Evolutionary conservation across 2,797 vertebrate genomes (phyloP).

Genomic region (Naso thynnoides): DNA sequence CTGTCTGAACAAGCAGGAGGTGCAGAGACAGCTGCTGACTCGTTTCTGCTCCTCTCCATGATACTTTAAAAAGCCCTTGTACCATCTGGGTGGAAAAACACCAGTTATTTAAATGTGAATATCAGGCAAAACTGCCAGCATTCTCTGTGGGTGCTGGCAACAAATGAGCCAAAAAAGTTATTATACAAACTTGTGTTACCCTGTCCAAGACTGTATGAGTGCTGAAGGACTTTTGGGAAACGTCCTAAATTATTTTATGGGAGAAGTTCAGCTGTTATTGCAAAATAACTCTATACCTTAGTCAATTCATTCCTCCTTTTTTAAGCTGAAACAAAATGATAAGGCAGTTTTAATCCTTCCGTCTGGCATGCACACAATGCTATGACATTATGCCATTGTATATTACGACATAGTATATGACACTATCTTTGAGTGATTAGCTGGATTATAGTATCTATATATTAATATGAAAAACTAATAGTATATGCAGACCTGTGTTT

Average conservation of each 20-base stretch:
- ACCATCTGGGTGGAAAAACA: conserved; percentile 54
- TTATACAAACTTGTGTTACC: neutral
- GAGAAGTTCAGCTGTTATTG: neutral
- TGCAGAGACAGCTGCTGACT: conserved; percentile 58
- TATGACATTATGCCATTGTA: neutral
- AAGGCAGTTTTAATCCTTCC: neutral
- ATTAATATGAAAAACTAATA: too few relatives aligned
- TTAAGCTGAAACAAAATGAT: neutral
- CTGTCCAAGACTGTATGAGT: neutral
- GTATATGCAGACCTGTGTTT: too few relatives aligned
- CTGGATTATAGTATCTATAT: neutral
- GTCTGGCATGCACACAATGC: neutral
- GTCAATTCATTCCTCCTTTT: neutral
- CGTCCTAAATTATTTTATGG: neutral
- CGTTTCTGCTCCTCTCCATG: conserved; percentile 34
- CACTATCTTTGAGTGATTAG: neutral
- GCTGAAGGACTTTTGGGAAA: neutral
- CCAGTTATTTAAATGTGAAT: conserved; percentile 16
- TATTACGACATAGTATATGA: neutral
- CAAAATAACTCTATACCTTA: neutral
- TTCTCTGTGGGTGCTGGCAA: neutral
- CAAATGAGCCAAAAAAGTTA: conserved; percentile 1
- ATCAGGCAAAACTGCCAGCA: conserved; percentile 29
- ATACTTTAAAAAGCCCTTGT: conserved; percentile 35
- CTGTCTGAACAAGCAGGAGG: conserved; percentile 57